Evolutionary conservation across 2,113 vertebrate genomes (phyloP).

Genomic region (Polyodon spathula): DNA sequence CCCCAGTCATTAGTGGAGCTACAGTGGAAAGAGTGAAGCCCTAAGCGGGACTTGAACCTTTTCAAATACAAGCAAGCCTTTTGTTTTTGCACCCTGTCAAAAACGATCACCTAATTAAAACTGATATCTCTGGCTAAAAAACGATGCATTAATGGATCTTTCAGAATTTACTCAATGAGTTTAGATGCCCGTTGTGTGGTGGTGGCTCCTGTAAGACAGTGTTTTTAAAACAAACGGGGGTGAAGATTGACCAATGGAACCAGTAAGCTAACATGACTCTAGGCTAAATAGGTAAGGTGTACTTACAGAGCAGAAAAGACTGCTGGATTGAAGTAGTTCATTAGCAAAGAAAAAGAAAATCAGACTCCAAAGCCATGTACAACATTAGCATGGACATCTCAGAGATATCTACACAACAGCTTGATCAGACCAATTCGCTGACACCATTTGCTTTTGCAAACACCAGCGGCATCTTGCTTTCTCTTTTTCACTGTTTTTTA

Average conservation of each 20-base stretch:
- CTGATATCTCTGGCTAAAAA: conserved; percentile 83
- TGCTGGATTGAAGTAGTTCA: conserved; percentile 58
- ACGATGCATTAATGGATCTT: conserved; percentile 84
- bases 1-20: conserved; percentile 80
- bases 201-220: conserved; percentile 72
- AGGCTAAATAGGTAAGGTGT: conserved; percentile 66
- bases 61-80: conserved; percentile 78
- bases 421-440: conserved; percentile 71
- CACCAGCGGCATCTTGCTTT: conserved; percentile 63
- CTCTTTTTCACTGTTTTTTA: conserved; percentile 50
- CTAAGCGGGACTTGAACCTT: conserved; percentile 78
- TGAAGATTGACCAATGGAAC: conserved; percentile 45
- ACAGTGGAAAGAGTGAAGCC: conserved; percentile 66
- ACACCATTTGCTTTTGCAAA: conserved; percentile 78
- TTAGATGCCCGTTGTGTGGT: conserved; percentile 82
- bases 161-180: conserved; percentile 96
- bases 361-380: conserved; percentile 42
- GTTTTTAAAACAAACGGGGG: conserved; percentile 43
- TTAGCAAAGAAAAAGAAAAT: conserved; percentile 63
- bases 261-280: conserved; percentile 36
- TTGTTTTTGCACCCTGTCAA: conserved; percentile 90
- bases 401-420: conserved; percentile 56
- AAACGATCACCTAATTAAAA: conserved; percentile 94
- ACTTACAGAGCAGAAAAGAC: conserved; percentile 41
- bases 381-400: conserved; percentile 44